phyloP scores from a whole-genome alignment of 2,113 vertebrate genomes.

The Calyptomena viridis region DNA sequence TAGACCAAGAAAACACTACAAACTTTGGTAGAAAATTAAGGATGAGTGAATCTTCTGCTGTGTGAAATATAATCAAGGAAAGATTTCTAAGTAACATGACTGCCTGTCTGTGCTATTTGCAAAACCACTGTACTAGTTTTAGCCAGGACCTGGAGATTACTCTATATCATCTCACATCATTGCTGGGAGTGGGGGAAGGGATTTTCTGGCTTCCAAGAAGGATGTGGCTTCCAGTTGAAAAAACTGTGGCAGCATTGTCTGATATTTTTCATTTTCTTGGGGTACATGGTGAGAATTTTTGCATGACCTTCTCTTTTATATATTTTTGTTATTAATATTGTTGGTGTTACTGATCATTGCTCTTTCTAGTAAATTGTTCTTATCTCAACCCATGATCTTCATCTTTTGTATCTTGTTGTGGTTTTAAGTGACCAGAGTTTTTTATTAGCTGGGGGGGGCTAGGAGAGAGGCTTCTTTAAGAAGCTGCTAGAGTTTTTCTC shows the following conservation, averaged over 20 bases:
- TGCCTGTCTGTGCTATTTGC: background rate
- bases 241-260: background rate
- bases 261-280: background rate
- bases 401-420: too few species aligned
- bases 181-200: fast-evolving
- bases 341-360: too few species aligned
- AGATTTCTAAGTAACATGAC: background rate
- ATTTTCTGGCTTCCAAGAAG: background rate
- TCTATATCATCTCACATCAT: background rate
- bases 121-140: background rate
- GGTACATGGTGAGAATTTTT: background rate
- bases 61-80: background rate
- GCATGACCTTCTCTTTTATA: background rate
- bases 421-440: too few species aligned
- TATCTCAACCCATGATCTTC: background rate
- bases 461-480: too few species aligned
- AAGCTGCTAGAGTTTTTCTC: too few species aligned
- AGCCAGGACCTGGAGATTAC: too few species aligned
- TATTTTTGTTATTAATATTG: background rate
- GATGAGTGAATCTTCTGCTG: background rate
- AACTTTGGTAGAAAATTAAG: background rate
- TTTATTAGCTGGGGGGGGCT: too few species aligned
- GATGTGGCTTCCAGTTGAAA: background rate
- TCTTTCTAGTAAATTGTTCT: background rate
- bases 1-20: background rate